phyloP scores from a whole-genome alignment of 1,140 invertebrate species.

The Fopius arisanus region DNA sequence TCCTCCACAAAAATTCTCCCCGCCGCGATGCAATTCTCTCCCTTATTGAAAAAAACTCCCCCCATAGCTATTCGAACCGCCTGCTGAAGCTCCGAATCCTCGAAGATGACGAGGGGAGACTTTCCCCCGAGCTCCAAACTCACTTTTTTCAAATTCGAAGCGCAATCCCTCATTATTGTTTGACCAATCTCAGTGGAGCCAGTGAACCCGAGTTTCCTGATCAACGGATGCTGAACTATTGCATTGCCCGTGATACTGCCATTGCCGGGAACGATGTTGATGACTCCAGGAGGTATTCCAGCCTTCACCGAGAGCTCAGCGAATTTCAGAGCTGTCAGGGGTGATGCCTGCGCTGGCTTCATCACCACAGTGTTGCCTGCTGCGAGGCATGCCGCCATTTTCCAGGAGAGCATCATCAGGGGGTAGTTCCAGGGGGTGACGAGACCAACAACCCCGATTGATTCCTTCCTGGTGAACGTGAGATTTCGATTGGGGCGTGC shows the following conservation, averaged over 20 bases:
- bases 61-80: slow-evolving; percentile 90
- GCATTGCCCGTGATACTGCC: slow-evolving; percentile 83
- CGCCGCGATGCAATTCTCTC: slow-evolving; percentile 97
- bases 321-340: slow-evolving; percentile 92
- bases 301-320: slow-evolving; percentile 86
- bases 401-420: slow-evolving; percentile 98
- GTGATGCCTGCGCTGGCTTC: slow-evolving; percentile 93
- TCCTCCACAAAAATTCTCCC: slow-evolving; percentile 93
- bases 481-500: slow-evolving; percentile 91
- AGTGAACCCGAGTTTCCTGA: slow-evolving; percentile 94
- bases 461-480: slow-evolving; percentile 88
- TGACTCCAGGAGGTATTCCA: slow-evolving; percentile 93
- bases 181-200: slow-evolving; percentile 90
- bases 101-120: slow-evolving; percentile 92
- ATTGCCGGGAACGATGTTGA: slow-evolving; percentile 89
- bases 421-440: slow-evolving; percentile 99
- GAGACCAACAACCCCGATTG: slow-evolving; percentile 90
- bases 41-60: slow-evolving; percentile 97
- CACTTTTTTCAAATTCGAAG: slow-evolving; percentile 91
- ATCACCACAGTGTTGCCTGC: slow-evolving; percentile 93
- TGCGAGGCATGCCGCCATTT: slow-evolving; percentile 94
- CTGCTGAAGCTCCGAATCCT: slow-evolving; percentile 92
- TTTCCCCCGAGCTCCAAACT: slow-evolving; percentile 95
- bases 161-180: slow-evolving; percentile 88
- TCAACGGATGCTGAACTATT: slow-evolving; percentile 81